Percentiles rank a stretch among this genome's conserved stretches.
phyloP scores from a whole-genome alignment of 2,113 vertebrate genomes.

The Alethe diademata region DNA sequence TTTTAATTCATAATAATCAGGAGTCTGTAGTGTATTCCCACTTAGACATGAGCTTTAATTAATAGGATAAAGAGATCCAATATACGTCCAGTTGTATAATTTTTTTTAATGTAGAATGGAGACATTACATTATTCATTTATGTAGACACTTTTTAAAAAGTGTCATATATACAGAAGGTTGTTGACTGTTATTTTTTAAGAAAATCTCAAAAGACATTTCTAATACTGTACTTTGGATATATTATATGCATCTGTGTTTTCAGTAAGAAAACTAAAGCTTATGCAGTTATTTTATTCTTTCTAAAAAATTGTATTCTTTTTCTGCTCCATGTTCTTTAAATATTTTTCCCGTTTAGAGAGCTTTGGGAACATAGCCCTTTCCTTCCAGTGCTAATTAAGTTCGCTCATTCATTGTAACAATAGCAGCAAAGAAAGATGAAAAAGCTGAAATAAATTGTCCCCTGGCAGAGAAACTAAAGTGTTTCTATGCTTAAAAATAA shows the following conservation, averaged over 20 bases:
- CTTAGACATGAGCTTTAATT: not conserved
- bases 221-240: not conserved
- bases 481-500: slow-evolving; percentile 22
- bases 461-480: not conserved
- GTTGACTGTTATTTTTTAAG: not conserved
- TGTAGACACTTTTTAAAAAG: not conserved
- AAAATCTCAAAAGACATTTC: not conserved
- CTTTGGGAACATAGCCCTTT: slow-evolving; percentile 16
- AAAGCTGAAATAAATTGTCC: slow-evolving; percentile 30
- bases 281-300: not conserved
- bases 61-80: not conserved
- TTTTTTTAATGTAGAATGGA: not conserved
- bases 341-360: slow-evolving; percentile 2
- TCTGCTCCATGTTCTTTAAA: slow-evolving; percentile 5
- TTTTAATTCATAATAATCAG: not conserved
- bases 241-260: not conserved
- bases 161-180: not conserved
- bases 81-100: not conserved
- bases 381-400: slow-evolving; percentile 61
- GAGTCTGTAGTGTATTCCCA: not conserved
- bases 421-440: slow-evolving; percentile 47
- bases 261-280: not conserved
- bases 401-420: slow-evolving; percentile 48
- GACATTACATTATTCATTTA: not conserved
- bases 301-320: slow-evolving; percentile 9